These are phyloP conservation scores for Bathybates hornii DNA, from an alignment of 2,113 vertebrate genomes.

Conservation along the genomic window DNA sequence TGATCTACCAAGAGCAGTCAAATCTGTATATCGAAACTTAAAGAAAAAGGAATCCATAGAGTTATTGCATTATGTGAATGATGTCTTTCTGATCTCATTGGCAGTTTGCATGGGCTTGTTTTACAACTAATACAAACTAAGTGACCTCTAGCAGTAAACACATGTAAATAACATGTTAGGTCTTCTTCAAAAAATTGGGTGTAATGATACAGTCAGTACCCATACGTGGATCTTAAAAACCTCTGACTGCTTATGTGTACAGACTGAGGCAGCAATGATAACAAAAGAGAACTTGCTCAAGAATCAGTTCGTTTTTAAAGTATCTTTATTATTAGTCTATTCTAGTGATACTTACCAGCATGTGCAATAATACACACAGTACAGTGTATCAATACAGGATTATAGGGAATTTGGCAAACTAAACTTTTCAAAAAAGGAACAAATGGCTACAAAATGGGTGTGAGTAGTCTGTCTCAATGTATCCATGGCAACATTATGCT, in stretches of 20 bases:
- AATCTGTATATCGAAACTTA: background rate
- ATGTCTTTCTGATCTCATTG: background rate
- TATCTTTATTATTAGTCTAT: background rate
- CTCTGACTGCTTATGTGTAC: background rate
- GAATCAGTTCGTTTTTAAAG: background rate
- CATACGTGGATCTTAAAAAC: background rate
- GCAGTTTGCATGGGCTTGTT: background rate
- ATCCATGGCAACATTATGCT: background rate
- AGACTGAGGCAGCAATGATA: background rate
- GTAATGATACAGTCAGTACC: no score
- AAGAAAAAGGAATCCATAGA: background rate
- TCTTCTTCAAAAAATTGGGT: background rate
- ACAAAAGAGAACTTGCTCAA: background rate
- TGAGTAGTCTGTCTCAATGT: background rate
- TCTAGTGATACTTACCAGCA: background rate
- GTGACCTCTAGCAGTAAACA: background rate
- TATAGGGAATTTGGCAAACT: background rate
- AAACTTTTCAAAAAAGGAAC: background rate
- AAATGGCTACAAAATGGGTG: background rate
- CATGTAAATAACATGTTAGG: background rate
- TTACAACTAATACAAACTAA: background rate
- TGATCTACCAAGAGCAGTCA: background rate
- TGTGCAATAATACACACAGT: background rate
- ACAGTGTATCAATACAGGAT: background rate
- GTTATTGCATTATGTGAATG: background rate